Evolutionary conservation across 2,113 vertebrate species (phyloP), one percentile per base, ranked within the genome.

Genomic region (Thunnus maccoyii): DNA sequence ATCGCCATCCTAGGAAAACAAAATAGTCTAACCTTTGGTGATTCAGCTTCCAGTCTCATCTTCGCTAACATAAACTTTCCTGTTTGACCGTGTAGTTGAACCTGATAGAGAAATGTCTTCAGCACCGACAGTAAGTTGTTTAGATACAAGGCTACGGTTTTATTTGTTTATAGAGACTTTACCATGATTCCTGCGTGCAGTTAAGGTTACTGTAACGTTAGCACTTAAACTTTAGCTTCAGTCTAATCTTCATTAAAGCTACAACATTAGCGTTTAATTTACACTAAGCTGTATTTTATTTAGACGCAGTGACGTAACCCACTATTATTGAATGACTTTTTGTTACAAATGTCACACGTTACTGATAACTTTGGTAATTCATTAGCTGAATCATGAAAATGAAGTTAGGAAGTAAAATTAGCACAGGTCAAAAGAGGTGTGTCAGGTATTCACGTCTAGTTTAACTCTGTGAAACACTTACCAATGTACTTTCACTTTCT

Each of bases 41-140:
- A 63, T 22, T 44, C 17, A 9, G 50, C 68, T 74, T 63, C 20
- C 22, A 1, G 46, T 54, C 44, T 44, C 63, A 67, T 69, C 18
- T 73, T 30, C 36, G 1, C 15, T 2, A 61, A 44, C 6, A 9
- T 5, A 3, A 56, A 56, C 16, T 65, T 48, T 10, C 1, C 30
- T 4, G 22, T 47, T 46, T 72, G 52, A 41, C 36, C 36, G 20
- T 22, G 41, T 48, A 54, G 57, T 44, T 36, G 2, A 62, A 18
- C 2, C 50, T 60, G 36, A 18, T 27, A 54, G 17, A 75, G 72
- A 78, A 3, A 94, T 94, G 93, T 89, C 93, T 78, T 82, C 90
- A 25, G 2, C 74, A 25, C 72, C 80, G 16, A 47, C 81, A 63
- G 93, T 94, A 76, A 86, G 91, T 86, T 62, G 1, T n/a, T 54